Evolutionary conservation across 2,888 invertebrate genomes (phyloP).

Genomic region (Cephus rjabovi): DNA sequence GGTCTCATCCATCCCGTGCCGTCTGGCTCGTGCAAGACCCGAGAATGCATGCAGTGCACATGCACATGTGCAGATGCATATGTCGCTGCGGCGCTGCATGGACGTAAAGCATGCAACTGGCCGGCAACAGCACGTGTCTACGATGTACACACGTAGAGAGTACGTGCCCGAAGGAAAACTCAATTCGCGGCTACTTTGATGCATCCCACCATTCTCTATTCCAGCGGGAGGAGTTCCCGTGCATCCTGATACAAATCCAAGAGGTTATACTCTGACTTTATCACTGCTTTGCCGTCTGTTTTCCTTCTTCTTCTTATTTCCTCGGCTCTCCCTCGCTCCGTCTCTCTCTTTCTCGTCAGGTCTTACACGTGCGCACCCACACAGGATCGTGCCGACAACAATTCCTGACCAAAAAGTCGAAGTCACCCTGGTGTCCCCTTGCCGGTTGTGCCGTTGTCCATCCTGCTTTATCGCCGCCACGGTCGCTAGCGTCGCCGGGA

Average conservation of each 20-base stretch:
- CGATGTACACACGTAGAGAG: conserved; percentile 2
- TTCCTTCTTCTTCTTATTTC: conserved; percentile 19
- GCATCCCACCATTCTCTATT: conserved; percentile 30
- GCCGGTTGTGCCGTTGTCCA: conserved; percentile 8
- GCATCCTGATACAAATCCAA: conserved; percentile 43
- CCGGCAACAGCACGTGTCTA: no score
- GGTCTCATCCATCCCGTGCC: no score
- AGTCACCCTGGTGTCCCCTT: conserved; percentile 47
- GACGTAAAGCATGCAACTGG: no score
- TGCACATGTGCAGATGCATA: no score
- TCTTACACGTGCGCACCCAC: conserved; percentile 1
- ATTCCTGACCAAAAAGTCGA: conserved; percentile 60
- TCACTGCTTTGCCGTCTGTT: conserved; percentile 23
- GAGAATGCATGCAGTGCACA: no score
- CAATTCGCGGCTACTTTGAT: conserved; percentile 57
- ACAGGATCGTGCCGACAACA: conserved; percentile 49
- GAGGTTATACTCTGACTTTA: conserved; percentile 30
- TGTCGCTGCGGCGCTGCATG: no score
- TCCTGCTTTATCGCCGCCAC: conserved; percentile 10
- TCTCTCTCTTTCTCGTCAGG: conserved; percentile 13
- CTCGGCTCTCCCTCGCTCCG: conserved; percentile 15
- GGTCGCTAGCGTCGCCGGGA: conserved; percentile 7
- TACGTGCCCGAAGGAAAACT: conserved; percentile 44
- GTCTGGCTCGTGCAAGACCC: no score
- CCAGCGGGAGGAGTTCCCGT: conserved; percentile 33